phyloP scores from a whole-genome alignment of 2,888 invertebrate species.

The Eilema depressum region DNA sequence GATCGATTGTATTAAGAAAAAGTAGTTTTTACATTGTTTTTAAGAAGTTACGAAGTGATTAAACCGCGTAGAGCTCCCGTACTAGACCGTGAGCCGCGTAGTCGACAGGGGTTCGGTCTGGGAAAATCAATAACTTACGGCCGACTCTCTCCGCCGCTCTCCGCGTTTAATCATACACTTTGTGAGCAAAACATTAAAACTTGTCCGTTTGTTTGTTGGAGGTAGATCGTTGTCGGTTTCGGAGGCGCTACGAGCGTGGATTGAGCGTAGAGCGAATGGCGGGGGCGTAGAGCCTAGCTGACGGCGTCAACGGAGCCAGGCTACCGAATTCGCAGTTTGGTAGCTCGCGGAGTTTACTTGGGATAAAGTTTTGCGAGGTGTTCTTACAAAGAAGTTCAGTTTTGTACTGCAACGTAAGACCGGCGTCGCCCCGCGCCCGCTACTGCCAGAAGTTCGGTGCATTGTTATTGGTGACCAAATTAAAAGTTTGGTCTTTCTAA shows the following conservation, averaged over 20 bases:
- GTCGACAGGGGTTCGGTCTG: constrained; percentile 83
- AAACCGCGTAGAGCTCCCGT: constrained; percentile 64
- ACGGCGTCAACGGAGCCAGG: constrained; percentile 62
- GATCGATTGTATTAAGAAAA: constrained; percentile 50
- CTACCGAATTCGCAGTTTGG: constrained; percentile 62
- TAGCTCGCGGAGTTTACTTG: constrained; percentile 81
- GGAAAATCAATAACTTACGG: constrained; percentile 88
- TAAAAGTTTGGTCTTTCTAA: constrained; percentile 77
- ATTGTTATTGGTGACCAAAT: constrained; percentile 79
- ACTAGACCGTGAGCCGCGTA: constrained; percentile 78
- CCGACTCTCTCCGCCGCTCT: constrained; percentile 86
- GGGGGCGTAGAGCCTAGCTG: constrained; percentile 63
- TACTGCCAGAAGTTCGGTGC: constrained; percentile 74
- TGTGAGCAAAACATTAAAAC: constrained; percentile 87
- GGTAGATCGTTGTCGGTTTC: constrained; percentile 73
- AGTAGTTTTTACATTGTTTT: constrained; percentile 67
- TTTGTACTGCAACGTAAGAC: constrained; percentile 82
- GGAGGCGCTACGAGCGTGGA: constrained; percentile 62
- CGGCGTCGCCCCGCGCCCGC: constrained; percentile 74
- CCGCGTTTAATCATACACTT: constrained; percentile 87
- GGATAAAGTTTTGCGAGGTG: constrained; percentile 84
- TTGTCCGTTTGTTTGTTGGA: constrained; percentile 86
- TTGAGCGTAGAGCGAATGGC: constrained; percentile 57
- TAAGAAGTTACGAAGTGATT: constrained; percentile 67
- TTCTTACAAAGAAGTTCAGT: constrained; percentile 84